phyloP scores from a whole-genome alignment of 2,888 invertebrate genomes.

The Polymixis flavicincta region DNA sequence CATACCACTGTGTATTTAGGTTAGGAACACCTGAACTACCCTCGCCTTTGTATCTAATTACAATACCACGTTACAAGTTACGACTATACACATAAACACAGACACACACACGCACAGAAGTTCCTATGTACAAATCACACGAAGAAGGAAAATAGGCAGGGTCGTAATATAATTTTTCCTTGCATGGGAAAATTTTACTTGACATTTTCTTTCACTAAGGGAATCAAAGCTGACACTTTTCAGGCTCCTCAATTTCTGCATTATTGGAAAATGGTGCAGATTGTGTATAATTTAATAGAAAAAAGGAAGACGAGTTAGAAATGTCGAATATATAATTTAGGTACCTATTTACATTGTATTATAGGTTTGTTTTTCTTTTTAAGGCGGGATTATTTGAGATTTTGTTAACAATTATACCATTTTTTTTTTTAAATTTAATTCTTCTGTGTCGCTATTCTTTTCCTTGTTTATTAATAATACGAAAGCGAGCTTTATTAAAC shows the following conservation, averaged over 20 bases:
- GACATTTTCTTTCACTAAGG: conserved; percentile 2
- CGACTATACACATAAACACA: not conserved
- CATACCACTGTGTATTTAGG: conserved; percentile 57
- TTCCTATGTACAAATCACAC: not conserved
- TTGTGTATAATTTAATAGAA: not conserved
- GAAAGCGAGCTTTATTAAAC: not conserved
- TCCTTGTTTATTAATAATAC: not conserved
- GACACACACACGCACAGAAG: not conserved
- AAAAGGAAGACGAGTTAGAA: not conserved
- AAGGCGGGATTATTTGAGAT: not conserved
- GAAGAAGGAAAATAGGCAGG: not conserved
- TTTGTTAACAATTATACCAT: too few relatives aligned
- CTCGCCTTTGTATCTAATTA: conserved; percentile 49
- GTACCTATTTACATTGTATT: not conserved
- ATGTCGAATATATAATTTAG: not conserved
- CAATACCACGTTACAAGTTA: conserved; percentile 30
- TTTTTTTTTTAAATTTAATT: not conserved
- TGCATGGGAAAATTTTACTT: not conserved
- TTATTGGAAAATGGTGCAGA: not conserved
- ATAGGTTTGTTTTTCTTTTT: not conserved
- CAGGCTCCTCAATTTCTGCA: not conserved
- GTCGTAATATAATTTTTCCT: not conserved
- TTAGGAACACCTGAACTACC: conserved; percentile 40
- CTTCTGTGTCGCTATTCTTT: not conserved
- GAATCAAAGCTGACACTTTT: conserved; percentile 33